Evolutionary conservation across 2,888 invertebrate species (phyloP), one percentile per base, ranked within the genome.

Genomic region (Therioaphis trifolii): DNA sequence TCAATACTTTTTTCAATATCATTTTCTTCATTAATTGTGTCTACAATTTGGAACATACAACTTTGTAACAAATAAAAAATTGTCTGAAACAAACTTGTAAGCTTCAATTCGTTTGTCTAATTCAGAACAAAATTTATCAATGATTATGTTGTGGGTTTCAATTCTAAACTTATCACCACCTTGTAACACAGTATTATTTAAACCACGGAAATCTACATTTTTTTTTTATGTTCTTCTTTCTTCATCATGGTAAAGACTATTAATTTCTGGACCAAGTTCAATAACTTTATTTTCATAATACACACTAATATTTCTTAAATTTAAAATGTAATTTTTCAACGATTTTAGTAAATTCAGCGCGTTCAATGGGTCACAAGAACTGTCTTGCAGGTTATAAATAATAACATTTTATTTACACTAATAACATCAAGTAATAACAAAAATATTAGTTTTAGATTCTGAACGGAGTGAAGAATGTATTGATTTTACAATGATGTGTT

Each of bases 351-450:
- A n/a, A n/a, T n/a, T n/a, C n/a, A n/a, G n/a, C n/a, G n/a, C n/a
- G n/a, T n/a, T n/a, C n/a, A n/a, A n/a, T n/a, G n/a, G n/a, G n/a
- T n/a, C n/a, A n/a, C n/a, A n/a, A n/a, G n/a, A n/a, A n/a, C 66
- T 68, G 35, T 68, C 66, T 68, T 68, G 66, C 40, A 40, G n/a
- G 21, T 68, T n/a, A n/a, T n/a, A n/a, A n/a, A n/a, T n/a, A n/a
- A n/a, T n/a, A n/a, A n/a, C n/a, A n/a, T n/a, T n/a, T n/a, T n/a
- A n/a, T n/a, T n/a, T n/a, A n/a, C n/a, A n/a, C n/a, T n/a, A n/a
- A n/a, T n/a, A n/a, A n/a, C n/a, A n/a, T n/a, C n/a, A n/a, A n/a
- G n/a, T n/a, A n/a, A n/a, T n/a, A n/a, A n/a, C n/a, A n/a, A n/a
- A n/a, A n/a, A n/a, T n/a, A n/a, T n/a, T n/a, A n/a, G n/a, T n/a